Evolutionary conservation across 2,888 invertebrate species (phyloP).

Genomic region (Neoitamus cyanurus): DNA sequence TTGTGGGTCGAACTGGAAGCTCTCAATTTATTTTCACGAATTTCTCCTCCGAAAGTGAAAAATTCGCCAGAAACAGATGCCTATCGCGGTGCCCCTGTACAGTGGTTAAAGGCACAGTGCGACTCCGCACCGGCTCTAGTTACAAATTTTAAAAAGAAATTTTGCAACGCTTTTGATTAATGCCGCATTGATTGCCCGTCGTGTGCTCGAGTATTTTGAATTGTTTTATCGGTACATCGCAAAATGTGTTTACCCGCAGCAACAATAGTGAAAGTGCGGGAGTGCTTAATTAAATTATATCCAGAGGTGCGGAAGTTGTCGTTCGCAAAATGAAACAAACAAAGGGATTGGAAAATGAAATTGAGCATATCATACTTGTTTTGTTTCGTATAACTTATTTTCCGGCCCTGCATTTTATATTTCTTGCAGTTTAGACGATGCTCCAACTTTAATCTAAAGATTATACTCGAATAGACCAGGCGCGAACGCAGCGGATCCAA

Average conservation of each 20-base stretch:
- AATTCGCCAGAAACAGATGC: not conserved
- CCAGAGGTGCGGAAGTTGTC: not conserved
- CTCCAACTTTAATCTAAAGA: too few species aligned
- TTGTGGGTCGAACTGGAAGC: not conserved
- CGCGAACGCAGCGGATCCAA: too few species aligned
- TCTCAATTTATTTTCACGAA: conserved; percentile 27
- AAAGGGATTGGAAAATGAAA: not conserved
- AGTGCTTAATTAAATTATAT: not conserved
- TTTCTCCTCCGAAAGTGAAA: conserved; percentile 25
- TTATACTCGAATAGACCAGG: too few species aligned
- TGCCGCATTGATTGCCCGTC: not conserved
- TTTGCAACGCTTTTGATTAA: not conserved
- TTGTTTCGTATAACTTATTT: not conserved
- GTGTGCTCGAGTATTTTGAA: not conserved
- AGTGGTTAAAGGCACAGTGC: not conserved
- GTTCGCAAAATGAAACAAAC: not conserved
- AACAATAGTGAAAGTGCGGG: conserved; percentile 1
- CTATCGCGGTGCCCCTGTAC: not conserved
- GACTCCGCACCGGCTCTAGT: not conserved
- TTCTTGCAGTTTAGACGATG: too few species aligned
- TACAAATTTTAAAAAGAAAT: not conserved
- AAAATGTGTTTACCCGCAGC: not conserved
- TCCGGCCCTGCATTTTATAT: too few species aligned
- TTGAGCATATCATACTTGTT: not conserved
- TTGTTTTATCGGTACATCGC: not conserved